Percentiles rank a stretch among this genome's conserved stretches.
These are phyloP conservation scores for Pyrocephalus nanus DNA, from an alignment of 2,797 vertebrate genomes.

Conservation along the genomic window DNA sequence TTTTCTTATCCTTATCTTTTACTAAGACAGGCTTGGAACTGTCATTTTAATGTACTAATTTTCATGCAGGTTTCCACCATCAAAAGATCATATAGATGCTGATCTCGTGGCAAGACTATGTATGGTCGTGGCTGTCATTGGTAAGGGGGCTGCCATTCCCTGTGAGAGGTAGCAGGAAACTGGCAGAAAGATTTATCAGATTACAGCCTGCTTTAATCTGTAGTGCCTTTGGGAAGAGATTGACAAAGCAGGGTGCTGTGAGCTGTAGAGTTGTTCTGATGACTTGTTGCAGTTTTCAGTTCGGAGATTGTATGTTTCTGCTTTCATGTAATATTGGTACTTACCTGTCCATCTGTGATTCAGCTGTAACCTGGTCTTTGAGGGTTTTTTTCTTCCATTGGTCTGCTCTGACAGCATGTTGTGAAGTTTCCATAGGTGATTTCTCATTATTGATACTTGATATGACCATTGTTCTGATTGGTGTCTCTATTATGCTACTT, in stretches of 20 bases:
- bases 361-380: neutral
- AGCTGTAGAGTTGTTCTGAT: neutral
- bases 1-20: neutral
- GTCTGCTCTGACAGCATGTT: neutral
- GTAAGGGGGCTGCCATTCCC: neutral
- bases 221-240: neutral
- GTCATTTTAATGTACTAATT: neutral
- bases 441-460: neutral
- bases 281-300: neutral
- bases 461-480: neutral
- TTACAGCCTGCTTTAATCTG: neutral
- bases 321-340: neutral
- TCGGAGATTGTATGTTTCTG: fast-evolving
- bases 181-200: fast-evolving
- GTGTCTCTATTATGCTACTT: neutral
- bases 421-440: neutral
- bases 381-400: neutral
- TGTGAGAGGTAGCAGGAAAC: neutral
- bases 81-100: neutral
- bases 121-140: neutral
- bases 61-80: neutral
- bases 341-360: neutral
- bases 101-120: neutral
- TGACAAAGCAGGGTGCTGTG: neutral
- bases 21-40: neutral